Evolutionary conservation across 2,113 vertebrate genomes (phyloP).

Genomic region (Meles meles): DNA sequence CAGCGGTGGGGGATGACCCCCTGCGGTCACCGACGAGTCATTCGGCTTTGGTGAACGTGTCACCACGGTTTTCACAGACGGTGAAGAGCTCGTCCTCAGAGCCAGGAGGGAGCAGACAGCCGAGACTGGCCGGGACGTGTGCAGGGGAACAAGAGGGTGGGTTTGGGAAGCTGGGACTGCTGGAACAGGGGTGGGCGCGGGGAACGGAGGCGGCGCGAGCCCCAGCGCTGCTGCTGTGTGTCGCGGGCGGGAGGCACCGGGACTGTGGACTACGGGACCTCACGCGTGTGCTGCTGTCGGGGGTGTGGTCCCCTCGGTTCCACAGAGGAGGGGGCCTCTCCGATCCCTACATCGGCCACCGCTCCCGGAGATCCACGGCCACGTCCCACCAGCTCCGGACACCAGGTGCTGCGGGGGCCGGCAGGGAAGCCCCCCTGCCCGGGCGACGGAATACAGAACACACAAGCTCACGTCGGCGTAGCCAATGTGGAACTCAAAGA

Average conservation of each 20-base stretch:
- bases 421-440: background rate
- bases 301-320: too few species aligned
- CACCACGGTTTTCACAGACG: background rate
- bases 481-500: background rate
- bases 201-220: rapidly evolving
- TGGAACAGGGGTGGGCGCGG: background rate
- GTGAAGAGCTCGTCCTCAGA: background rate
- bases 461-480: background rate
- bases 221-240: background rate
- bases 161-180: background rate
- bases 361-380: background rate
- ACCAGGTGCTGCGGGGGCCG: background rate
- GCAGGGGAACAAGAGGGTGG: background rate
- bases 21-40: rapidly evolving
- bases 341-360: background rate
- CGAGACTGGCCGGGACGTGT: rapidly evolving
- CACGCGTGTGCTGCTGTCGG: background rate
- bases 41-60: background rate
- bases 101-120: background rate
- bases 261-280: background rate
- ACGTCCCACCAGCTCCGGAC: background rate
- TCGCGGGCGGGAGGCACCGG: rapidly evolving
- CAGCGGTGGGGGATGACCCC: background rate
- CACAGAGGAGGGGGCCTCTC: background rate
- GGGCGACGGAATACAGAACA: too few species aligned